phyloP scores from a whole-genome alignment of 2,113 vertebrate genomes.

The rat (Rattus norvegicus) region GRCr8 NC_086026.1:93677501-93678000 shows the following conservation, averaged over 20 bases:
- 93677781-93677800: neutral
- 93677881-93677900: neutral
- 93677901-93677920: neutral
- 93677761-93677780: neutral
- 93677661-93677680: neutral
- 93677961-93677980: neutral
- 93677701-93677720: neutral
- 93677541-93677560: neutral
- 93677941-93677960: neutral
- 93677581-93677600: neutral
- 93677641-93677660: neutral
- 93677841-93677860: neutral
- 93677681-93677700: neutral
- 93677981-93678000: neutral
- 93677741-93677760: neutral
- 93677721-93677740: neutral
- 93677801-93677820: neutral
- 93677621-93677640: neutral
- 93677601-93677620: neutral
- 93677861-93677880: neutral
- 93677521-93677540: neutral
- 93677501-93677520: neutral
- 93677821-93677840: neutral
- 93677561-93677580: neutral
- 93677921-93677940: neutral